These are phyloP conservation scores for Loxodonta africana DNA, from an alignment of 2,113 vertebrate genomes.

Conservation along the genomic window DNA sequence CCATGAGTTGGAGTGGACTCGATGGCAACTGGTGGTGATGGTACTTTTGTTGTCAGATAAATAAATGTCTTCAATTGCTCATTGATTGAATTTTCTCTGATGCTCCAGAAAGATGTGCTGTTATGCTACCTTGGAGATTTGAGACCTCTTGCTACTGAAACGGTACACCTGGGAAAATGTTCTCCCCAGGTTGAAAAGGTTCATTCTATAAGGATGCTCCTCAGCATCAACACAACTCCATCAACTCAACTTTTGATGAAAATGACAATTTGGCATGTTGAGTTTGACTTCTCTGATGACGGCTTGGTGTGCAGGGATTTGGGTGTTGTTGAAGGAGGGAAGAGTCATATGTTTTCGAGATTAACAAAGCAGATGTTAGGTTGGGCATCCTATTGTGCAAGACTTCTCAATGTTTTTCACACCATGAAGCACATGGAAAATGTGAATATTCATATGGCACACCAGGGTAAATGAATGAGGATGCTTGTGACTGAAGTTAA, in stretches of 20 bases:
- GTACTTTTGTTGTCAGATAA: background rate
- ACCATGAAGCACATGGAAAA: background rate
- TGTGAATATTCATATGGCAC: background rate
- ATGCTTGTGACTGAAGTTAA: background rate
- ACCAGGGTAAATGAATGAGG: background rate
- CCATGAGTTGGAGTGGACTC: background rate
- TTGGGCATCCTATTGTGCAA: no score
- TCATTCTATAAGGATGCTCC: background rate
- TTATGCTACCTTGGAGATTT: background rate
- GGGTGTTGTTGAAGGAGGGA: background rate
- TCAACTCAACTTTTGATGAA: background rate
- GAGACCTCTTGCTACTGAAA: background rate
- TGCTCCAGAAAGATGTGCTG: background rate
- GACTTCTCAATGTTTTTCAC: background rate
- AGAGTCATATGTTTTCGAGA: background rate
- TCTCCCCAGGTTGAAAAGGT: background rate
- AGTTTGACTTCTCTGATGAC: background rate
- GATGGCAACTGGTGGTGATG: background rate
- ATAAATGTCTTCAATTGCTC: background rate
- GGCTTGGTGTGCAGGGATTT: background rate
- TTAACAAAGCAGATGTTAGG: background rate
- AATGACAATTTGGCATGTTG: background rate
- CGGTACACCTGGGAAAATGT: background rate
- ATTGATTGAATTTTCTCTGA: background rate
- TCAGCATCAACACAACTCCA: background rate